These are phyloP conservation scores for Tetrax tetrax DNA, from an alignment of 2,113 vertebrate genomes.

Conservation along the genomic window DNA sequence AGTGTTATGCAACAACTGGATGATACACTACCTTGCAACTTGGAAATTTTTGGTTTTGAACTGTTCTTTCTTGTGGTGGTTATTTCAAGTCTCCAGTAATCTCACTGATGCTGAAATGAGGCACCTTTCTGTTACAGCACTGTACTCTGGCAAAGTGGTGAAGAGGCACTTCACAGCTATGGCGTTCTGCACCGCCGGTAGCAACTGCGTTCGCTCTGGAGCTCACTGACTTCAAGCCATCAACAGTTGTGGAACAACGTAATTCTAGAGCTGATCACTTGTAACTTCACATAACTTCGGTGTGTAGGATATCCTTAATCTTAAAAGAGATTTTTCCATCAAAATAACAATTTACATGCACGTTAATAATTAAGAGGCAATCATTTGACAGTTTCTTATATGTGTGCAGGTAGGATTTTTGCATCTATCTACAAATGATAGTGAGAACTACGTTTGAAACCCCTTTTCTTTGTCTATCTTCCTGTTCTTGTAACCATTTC, in stretches of 20 bases:
- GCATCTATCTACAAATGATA: neutral
- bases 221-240: neutral
- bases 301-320: neutral
- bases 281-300: accelerated
- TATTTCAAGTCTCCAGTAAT: neutral
- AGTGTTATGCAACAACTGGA: neutral
- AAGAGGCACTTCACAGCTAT: neutral
- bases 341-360: neutral
- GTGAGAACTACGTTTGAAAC: neutral
- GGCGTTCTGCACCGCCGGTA: too few relatives aligned
- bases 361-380: neutral
- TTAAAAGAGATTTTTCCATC: neutral
- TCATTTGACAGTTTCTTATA: neutral
- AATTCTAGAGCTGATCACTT: neutral
- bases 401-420: neutral
- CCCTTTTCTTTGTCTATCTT: neutral
- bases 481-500: neutral
- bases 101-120: neutral
- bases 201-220: neutral
- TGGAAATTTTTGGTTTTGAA: neutral
- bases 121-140: neutral
- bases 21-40: neutral
- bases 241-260: neutral
- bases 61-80: neutral
- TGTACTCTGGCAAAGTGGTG: neutral